A percentile compares a stretch with the other conserved stretches of the same genome.
Conservation (phyloP, 2,113 vertebrate species). For the Odocoileus virginianus region DNA sequence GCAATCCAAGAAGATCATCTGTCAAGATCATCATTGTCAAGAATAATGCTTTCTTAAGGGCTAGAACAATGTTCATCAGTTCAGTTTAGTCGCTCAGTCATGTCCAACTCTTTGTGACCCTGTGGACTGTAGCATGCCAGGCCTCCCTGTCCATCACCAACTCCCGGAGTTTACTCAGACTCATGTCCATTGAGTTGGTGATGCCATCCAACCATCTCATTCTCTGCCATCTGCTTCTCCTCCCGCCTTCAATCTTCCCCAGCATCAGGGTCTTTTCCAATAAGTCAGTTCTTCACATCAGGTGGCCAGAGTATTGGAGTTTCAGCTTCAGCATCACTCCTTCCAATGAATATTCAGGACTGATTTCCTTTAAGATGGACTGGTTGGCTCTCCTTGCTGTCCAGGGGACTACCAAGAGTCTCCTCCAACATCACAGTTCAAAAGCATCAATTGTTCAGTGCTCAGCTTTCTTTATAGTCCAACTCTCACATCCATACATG, state of each 20-base stretch:
- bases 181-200: background rate
- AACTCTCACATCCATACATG: background rate
- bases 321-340: background rate
- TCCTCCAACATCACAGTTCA: background rate
- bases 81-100: background rate
- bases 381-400: background rate
- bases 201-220: background rate
- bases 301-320: background rate
- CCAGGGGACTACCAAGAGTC: background rate
- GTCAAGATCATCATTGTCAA: background rate
- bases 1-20: background rate
- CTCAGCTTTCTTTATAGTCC: background rate
- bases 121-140: background rate
- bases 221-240: background rate
- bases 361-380: background rate
- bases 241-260: background rate
- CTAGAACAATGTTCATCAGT: background rate
- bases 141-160: background rate
- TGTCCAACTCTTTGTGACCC: background rate
- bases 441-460: fast-evolving
- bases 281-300: background rate
- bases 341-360: background rate
- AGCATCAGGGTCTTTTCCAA: background rate
- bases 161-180: fast-evolving
- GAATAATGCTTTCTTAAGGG: background rate